Evolutionary conservation across 2,797 vertebrate genomes (phyloP), one percentile per base, ranked within the genome.

Genomic region (Acanthiza pusilla): DNA sequence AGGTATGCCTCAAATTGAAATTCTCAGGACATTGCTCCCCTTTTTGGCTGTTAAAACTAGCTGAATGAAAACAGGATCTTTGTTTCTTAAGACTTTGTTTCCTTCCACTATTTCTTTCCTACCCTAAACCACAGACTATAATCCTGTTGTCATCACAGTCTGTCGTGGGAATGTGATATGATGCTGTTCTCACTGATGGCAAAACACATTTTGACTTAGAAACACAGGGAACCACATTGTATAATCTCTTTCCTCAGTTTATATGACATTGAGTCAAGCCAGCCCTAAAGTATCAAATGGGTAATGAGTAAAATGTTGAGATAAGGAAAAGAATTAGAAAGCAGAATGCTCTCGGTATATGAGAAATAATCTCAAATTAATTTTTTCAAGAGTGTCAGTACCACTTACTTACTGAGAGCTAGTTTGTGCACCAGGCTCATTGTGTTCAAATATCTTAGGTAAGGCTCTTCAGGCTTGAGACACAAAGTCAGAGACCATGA

Each of bases 71-170:
- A 85, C 70, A 95, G 66, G 70, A 80, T 62, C 87, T 95, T 92
- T 88, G 70, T 80, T 94, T 91, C 79, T 72, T 93, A 91, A 66
- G 78, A 83, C 65, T 85, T 85, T 51, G 63, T 70, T 97, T 95
- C 94, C 93, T 96, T 95, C 91, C 85, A 53, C 79, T 95, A 17
- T 88, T 96, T 95, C 93, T 96, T 95, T 89, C 72, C 72, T 92
- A 54, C 30, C 19, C 65, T 75, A 55, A 80, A 0, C 13, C 4
- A 1, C 70, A 94, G 82, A 92, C 7, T 85, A 73, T 88, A 92
- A 95, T 93, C 92, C 92, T 95, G 66, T 93, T 94, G 92, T 88
- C 83, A 91, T 72, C 85, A 88, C n/a, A 75, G 12, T 47, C 51
- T 77, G 32, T 70, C 36, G 32, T 96, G 93, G 91, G 93, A 97